phyloP scores from a whole-genome alignment of 1,140 invertebrate species.

The Orchestia grillus region DNA sequence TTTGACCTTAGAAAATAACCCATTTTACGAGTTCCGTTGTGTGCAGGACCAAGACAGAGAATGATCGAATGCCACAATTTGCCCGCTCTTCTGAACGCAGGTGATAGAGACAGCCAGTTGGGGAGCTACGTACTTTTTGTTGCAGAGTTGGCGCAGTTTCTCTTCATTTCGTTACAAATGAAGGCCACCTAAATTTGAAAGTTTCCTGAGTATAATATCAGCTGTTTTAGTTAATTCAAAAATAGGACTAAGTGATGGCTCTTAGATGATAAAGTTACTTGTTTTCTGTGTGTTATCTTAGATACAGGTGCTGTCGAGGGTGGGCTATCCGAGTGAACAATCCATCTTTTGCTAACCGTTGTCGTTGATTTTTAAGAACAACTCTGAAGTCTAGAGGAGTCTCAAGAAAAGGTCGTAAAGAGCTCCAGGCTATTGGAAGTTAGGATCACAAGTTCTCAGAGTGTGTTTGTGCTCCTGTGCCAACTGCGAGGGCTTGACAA shows the following conservation, averaged over 20 bases:
- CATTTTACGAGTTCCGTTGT: neutral
- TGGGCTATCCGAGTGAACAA: neutral
- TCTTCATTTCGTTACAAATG: neutral
- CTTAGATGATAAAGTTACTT: too few species aligned
- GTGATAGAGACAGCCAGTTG: neutral
- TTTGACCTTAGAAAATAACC: neutral
- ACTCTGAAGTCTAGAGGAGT: neutral
- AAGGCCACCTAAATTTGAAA: neutral
- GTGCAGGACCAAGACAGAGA: neutral
- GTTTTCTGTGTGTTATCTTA: neutral
- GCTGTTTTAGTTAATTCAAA: too few species aligned
- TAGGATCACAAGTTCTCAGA: slow-evolving; percentile 24
- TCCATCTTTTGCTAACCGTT: neutral
- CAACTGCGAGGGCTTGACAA: neutral
- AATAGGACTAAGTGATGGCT: too few species aligned
- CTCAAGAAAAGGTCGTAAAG: slow-evolving; percentile 14
- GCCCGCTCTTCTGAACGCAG: neutral
- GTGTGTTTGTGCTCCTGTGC: neutral
- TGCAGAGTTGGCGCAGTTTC: neutral
- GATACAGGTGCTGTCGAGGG: neutral
- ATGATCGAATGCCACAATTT: neutral
- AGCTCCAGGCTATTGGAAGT: slow-evolving; percentile 7
- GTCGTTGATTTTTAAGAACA: neutral
- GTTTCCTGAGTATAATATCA: neutral
- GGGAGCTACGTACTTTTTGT: too few species aligned